phyloP scores from a whole-genome alignment of 2,113 vertebrate genomes.

The Nerophis lumbriciformis region DNA sequence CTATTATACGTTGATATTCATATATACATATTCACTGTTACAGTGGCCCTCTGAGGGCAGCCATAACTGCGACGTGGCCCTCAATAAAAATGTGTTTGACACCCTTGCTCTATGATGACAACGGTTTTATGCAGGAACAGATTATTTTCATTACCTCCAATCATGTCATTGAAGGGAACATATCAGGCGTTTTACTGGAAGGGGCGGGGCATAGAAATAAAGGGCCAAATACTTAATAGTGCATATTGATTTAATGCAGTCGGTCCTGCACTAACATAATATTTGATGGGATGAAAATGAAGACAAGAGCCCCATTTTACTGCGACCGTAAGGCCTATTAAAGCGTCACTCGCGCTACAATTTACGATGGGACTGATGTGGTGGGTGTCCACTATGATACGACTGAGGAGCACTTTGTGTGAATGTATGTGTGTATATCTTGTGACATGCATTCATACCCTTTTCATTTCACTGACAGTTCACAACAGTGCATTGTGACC shows the following conservation, averaged over 20 bases:
- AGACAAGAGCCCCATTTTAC: not conserved
- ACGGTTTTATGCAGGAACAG: too few species aligned
- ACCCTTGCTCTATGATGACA: too few species aligned
- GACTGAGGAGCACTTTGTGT: not conserved
- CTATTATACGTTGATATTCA: too few species aligned
- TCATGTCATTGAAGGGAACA: too few species aligned
- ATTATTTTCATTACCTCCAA: too few species aligned
- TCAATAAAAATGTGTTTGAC: too few species aligned
- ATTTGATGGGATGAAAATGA: not conserved
- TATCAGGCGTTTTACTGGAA: too few species aligned
- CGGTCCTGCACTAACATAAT: not conserved
- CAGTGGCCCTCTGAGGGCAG: too few species aligned
- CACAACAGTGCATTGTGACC: conserved; percentile 53
- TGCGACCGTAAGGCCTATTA: too few species aligned
- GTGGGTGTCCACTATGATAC: not conserved
- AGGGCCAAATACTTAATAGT: not conserved
- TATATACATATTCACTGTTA: too few species aligned
- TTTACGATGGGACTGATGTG: not conserved
- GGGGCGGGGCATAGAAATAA: not conserved
- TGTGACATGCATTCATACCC: not conserved
- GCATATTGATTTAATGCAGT: not conserved
- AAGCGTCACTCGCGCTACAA: too few species aligned
- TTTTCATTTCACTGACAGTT: conserved; percentile 71
- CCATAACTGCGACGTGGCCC: too few species aligned
- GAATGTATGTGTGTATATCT: not conserved